Evolutionary conservation across 2,113 vertebrate genomes (phyloP).

Genomic region (Cyprinus carpio): DNA sequence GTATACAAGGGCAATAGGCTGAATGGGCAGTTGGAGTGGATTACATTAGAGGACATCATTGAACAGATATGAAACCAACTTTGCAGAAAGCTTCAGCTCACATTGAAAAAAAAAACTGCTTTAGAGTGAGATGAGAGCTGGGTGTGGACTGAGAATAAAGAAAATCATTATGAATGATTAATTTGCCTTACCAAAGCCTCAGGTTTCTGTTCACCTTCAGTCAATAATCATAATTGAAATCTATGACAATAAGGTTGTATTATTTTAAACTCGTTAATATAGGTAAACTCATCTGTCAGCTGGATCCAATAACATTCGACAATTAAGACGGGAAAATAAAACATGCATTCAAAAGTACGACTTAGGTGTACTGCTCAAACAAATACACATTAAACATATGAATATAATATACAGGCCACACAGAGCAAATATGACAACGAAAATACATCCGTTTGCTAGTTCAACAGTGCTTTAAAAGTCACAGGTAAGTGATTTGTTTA

Average conservation of each 20-base stretch:
- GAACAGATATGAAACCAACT: constrained; percentile 1
- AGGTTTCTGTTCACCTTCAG: neutral
- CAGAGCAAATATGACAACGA: constrained; percentile 24
- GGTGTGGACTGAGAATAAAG: constrained; percentile 22
- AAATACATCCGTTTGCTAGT: neutral
- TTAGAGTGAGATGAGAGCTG: neutral
- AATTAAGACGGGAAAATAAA: constrained; percentile 17
- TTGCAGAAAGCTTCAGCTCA: neutral
- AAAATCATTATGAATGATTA: neutral
- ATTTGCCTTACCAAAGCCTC: neutral
- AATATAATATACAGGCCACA: neutral
- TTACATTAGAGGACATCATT: constrained; percentile 15
- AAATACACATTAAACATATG: neutral
- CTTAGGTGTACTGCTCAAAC: neutral
- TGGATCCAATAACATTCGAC: neutral
- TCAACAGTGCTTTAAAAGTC: neutral
- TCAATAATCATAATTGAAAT: neutral
- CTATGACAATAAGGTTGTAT: neutral
- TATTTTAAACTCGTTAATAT: neutral
- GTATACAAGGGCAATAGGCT: constrained; percentile 15
- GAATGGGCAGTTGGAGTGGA: constrained; percentile 19
- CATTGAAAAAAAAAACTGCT: neutral
- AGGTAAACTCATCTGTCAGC: neutral
- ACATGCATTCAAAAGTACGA: neutral
- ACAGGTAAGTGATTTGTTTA: neutral